Evolutionary conservation across 2,113 vertebrate species (phyloP).

Genomic region (Pionites leucogaster): DNA sequence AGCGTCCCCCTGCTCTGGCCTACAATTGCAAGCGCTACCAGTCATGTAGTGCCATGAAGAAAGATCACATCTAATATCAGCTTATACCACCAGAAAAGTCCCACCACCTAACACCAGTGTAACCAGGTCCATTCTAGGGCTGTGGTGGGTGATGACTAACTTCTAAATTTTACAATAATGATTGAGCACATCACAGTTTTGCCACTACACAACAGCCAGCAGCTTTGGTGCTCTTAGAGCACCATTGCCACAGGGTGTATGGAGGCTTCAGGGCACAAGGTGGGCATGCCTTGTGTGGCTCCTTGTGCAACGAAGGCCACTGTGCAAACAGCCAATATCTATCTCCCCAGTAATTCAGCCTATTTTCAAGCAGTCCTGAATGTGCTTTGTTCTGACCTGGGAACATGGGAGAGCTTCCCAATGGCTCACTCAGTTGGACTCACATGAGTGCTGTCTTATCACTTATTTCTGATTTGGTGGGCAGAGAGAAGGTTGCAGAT

Average conservation of each 20-base stretch:
- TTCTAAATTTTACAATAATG: not conserved
- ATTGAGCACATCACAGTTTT: not conserved
- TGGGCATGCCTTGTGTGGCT: not conserved
- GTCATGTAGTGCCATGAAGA: not conserved
- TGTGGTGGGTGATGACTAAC: not conserved
- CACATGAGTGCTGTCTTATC: not conserved
- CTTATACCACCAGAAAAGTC: not conserved
- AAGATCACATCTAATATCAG: not conserved
- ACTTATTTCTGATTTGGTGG: not conserved
- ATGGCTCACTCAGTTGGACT: not conserved
- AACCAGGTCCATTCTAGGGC: not conserved
- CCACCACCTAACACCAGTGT: not conserved
- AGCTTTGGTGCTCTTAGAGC: not conserved
- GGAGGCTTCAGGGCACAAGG: not conserved
- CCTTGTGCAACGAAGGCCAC: not conserved
- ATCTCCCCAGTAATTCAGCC: not conserved
- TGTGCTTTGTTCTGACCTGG: accelerated
- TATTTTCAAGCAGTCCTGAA: accelerated
- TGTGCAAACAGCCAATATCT: not conserved
- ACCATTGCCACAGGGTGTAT: accelerated
- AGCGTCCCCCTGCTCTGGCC: not conserved
- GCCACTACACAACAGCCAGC: not conserved
- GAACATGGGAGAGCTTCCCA: not conserved
- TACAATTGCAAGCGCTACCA: not conserved
- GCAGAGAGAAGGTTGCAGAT: not conserved